Conservation (phyloP, 2,113 vertebrate species). For the Acrocephalus arundinaceus region DNA sequence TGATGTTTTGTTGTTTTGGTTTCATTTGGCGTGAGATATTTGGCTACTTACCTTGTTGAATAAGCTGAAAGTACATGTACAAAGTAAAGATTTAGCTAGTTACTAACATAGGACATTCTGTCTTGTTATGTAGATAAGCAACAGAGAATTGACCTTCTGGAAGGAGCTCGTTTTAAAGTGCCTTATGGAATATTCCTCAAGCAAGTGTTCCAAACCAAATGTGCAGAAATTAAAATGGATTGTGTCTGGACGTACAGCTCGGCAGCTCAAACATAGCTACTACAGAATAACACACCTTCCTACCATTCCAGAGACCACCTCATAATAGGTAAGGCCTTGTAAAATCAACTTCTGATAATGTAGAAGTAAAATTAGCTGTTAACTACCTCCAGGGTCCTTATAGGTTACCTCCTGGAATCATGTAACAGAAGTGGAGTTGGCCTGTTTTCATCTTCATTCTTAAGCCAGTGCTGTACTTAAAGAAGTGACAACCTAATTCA, state of each 20-base stretch:
- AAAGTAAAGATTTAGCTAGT: not conserved
- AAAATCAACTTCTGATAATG: not conserved
- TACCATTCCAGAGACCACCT: constrained; percentile 89
- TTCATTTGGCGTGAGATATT: not conserved
- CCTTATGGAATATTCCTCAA: constrained; percentile 88
- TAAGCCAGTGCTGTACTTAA: not conserved
- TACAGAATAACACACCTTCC: constrained; percentile 93
- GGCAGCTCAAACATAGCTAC: constrained; percentile 92
- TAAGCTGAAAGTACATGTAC: not conserved
- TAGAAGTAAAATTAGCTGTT: not conserved
- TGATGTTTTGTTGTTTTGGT: not conserved
- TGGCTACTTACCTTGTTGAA: not conserved
- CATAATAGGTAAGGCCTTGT: constrained; percentile 60
- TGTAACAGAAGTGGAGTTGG: not conserved
- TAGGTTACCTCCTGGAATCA: not conserved
- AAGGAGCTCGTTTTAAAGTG: constrained; percentile 91
- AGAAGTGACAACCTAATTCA: not conserved
- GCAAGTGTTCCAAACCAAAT: constrained; percentile 88
- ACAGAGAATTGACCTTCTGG: constrained; percentile 85
- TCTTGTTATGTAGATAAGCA: constrained; percentile 77
- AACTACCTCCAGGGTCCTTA: not conserved
- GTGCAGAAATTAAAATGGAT: constrained; percentile 93
- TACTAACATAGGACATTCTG: not conserved
- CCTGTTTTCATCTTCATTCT: not conserved
- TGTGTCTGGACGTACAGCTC: constrained; percentile 91